Conservation (phyloP, 2,888 invertebrate species). For the Mythimna impura region DNA sequence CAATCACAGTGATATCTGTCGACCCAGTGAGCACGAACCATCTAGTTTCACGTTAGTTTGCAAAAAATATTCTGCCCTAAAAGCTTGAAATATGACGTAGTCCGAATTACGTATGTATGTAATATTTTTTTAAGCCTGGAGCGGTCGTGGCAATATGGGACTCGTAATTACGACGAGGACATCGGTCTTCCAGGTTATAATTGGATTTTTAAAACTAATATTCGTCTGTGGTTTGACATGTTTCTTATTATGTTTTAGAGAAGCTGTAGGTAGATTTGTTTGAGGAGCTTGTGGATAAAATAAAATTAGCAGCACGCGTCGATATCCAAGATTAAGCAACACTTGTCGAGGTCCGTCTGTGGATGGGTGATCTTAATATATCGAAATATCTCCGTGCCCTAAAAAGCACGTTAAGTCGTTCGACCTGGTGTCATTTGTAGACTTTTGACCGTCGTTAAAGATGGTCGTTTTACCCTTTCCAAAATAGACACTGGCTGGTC, state of each 20-base stretch:
- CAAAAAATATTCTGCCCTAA: constrained; percentile 34
- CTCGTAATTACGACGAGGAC: constrained; percentile 38
- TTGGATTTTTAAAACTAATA: constrained; percentile 46
- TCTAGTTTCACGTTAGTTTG: constrained; percentile 27
- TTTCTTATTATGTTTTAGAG: constrained; percentile 2
- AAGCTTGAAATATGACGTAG: constrained; percentile 27
- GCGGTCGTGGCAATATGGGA: constrained; percentile 9
- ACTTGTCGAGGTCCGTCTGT: too few species aligned
- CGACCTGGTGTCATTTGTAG: too few species aligned
- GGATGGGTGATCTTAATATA: too few species aligned
- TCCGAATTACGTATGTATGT: constrained; percentile 12
- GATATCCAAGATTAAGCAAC: too few species aligned
- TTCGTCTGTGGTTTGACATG: constrained; percentile 1
- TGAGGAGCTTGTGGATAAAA: neutral
- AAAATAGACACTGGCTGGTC: too few species aligned
- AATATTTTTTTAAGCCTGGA: constrained; percentile 31
- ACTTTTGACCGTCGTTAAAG: too few species aligned
- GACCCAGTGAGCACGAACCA: constrained; percentile 45
- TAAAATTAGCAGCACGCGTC: too few species aligned
- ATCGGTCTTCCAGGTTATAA: constrained; percentile 36
- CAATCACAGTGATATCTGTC: constrained; percentile 45
- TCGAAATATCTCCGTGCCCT: too few species aligned
- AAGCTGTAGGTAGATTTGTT: neutral
- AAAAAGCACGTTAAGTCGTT: too few species aligned
- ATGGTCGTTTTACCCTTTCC: too few species aligned